Evolutionary conservation across 2,113 vertebrate genomes (phyloP), one percentile per base, ranked within the genome.

Genomic region (Brienomyrus brachyistius): DNA sequence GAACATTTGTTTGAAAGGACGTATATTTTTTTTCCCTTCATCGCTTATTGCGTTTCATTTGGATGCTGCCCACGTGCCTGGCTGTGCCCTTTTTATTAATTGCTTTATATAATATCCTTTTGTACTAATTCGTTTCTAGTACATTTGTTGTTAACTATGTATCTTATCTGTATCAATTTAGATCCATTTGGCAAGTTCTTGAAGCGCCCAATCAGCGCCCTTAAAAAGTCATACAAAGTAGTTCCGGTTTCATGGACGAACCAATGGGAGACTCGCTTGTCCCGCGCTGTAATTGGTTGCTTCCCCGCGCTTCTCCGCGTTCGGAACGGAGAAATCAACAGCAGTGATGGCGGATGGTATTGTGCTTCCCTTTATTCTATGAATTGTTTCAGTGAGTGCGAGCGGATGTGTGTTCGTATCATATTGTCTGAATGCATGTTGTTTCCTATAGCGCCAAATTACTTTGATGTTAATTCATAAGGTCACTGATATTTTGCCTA

Each of bases 291-390:
- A 43, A 88, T 62, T 88, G 35, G 52, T 43, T n/a, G 52, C 21
- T n/a, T 62, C 27, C 86, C 5, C 43, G 84, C 74, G 50, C 45
- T 89, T 89, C 1, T 45, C 21, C 35, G 51, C 15, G 56, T 84
- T 87, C 96, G 98, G 98, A 94, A 98, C 98, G 23, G 40, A 70
- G 31, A 48, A 59, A 90, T 90, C 91, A 92, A 95, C 92, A 96
- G 96, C 95, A 95, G 95, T 95, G 93, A 97, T 97, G 96, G 95
- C 96, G 89, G 96, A 97, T 90, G 96, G 96, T 96, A 94, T n/a
- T 4, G 43, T 59, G n/a, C 27, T 62, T 62, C 35, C 19, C 40
- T 66, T 88, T 88, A 62, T 88, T 88, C 23, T 62, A 15, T 88
- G 31, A 23, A 11, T 45, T 88, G 31, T 66, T 43, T 70, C 40